Evolutionary conservation across 2,797 vertebrate species (phyloP).

Genomic region (Thamnophis elegans): DNA sequence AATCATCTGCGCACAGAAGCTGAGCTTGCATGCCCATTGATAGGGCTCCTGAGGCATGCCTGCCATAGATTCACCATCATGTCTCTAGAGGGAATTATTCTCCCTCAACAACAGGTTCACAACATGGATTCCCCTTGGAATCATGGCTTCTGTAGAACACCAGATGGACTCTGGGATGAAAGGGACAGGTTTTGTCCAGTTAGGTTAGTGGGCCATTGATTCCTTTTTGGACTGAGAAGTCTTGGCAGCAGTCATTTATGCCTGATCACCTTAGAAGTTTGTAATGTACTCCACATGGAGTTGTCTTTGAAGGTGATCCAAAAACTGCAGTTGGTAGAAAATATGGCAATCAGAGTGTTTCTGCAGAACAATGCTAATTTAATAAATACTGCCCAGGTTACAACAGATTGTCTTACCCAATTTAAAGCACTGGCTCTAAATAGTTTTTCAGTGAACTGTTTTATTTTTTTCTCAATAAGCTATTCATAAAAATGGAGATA

Average conservation of each 20-base stretch:
- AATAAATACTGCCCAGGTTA: not conserved
- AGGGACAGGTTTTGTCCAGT: not conserved
- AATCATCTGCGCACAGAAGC: too few relatives aligned
- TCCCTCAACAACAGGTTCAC: not conserved
- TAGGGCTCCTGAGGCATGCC: too few relatives aligned
- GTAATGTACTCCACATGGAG: not conserved
- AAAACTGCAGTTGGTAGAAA: not conserved
- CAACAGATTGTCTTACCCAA: not conserved
- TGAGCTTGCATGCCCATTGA: too few relatives aligned
- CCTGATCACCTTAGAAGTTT: not conserved
- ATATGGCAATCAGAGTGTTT: not conserved
- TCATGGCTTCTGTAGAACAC: not conserved
- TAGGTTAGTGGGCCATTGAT: not conserved
- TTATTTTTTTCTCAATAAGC: conserved; percentile 4
- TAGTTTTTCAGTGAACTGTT: not conserved
- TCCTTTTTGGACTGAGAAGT: not conserved
- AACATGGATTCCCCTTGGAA: not conserved
- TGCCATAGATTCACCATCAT: too few relatives aligned
- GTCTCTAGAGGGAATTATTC: not conserved
- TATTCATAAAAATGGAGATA: conserved; percentile 8
- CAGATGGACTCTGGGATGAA: not conserved
- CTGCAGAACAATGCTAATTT: not conserved
- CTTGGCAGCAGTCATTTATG: not conserved
- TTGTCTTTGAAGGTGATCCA: not conserved
- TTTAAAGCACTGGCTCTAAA: not conserved